These are phyloP conservation scores for Cettia cetti DNA, from an alignment of 2,113 vertebrate genomes.

Conservation along the genomic window DNA sequence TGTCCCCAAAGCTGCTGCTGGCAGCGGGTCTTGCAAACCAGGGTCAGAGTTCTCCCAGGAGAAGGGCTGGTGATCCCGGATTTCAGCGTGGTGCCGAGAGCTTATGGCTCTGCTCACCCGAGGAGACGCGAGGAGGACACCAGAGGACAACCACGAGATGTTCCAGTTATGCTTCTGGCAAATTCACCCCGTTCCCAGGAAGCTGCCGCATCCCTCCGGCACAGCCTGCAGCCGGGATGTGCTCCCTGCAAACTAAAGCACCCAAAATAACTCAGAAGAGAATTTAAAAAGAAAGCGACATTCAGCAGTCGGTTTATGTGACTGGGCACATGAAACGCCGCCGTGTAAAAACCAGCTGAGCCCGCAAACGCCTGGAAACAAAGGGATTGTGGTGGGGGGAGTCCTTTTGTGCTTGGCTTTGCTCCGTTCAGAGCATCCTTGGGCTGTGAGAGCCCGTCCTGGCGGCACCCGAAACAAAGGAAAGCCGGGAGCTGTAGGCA, in stretches of 20 bases:
- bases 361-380: neutral
- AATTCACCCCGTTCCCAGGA: neutral
- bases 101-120: neutral
- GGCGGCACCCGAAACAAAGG: constrained; percentile 14
- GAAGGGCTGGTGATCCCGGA: neutral
- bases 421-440: neutral
- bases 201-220: neutral
- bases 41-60: neutral
- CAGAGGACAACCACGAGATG: neutral
- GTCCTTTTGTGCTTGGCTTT: neutral
- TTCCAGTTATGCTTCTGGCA: neutral
- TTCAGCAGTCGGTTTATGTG: neutral
- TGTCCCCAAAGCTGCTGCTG: neutral
- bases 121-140: neutral
- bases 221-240: neutral
- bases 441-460: neutral
- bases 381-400: neutral
- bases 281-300: neutral
- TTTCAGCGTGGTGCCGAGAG: neutral
- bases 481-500: neutral
- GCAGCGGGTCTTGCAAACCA: rapidly evolving
- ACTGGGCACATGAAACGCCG: neutral
- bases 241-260: neutral
- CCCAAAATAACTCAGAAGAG: neutral
- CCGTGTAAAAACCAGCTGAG: neutral